Evolutionary conservation across 1,140 invertebrate genomes (phyloP).

Genomic region (Temnothorax nylanderi): DNA sequence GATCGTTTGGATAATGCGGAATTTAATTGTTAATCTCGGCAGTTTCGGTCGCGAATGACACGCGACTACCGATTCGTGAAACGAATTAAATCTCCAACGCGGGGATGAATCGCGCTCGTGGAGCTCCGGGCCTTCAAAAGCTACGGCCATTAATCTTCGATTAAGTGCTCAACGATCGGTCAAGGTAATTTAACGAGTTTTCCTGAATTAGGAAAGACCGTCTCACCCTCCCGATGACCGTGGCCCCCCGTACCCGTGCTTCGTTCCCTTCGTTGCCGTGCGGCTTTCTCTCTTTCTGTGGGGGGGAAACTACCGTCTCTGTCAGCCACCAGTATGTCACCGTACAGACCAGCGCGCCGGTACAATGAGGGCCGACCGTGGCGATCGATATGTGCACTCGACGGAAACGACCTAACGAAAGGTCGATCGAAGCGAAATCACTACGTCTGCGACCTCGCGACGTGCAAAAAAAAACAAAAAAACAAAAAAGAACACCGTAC

Average conservation of each 20-base stretch:
- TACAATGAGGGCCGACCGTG: conserved; percentile 75
- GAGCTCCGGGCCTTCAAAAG: not conserved
- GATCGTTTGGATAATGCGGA: not conserved
- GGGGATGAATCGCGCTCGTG: not conserved
- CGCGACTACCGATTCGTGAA: not conserved
- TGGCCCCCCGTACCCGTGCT: not conserved
- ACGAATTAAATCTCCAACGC: not conserved
- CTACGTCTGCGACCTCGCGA: conserved; percentile 31
- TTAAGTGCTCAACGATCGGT: conserved; percentile 81
- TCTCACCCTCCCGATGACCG: conserved; percentile 52
- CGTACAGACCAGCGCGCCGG: conserved; percentile 81
- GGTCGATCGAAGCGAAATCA: conserved; percentile 82
- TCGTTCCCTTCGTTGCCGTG: conserved; percentile 23
- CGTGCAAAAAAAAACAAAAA: not conserved
- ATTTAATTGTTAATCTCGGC: not conserved
- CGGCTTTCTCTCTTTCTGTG: conserved; percentile 54
- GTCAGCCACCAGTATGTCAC: conserved; percentile 84
- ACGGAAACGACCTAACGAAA: conserved; percentile 77
- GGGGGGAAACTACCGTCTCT: conserved; percentile 64
- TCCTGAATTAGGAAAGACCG: conserved; percentile 78
- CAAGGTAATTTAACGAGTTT: conserved; percentile 82
- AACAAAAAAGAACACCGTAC: not conserved
- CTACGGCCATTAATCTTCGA: conserved; percentile 81
- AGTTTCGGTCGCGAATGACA: conserved; percentile 6
- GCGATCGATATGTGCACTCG: conserved; percentile 84